Base-by-base conservation (phyloP, 2,113 vertebrate genomes). In the Mellivora capensis region DNA sequence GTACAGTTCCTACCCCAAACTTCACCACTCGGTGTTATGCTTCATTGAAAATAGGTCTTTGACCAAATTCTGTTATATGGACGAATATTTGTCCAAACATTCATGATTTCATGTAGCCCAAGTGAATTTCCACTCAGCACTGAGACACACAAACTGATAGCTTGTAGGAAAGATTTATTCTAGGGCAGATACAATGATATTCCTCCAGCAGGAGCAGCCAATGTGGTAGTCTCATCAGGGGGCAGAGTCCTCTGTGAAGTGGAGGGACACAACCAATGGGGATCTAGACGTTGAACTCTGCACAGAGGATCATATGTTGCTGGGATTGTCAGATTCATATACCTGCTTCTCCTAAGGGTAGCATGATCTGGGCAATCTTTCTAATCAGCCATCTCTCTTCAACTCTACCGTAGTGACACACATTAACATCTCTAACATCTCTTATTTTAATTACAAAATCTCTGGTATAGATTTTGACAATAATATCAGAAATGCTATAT, bases 401-500 rank as follows among this genome's bases (percentile, higher is more conserved):
- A 96, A 84, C 1, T 62, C 2, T 62, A 6, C 42, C 44, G 29
- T 81, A 61, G 72, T 49, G 61, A 93, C 90, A 79, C 29, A 20
- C 39, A 77, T 76, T 93, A 76, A 76, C 42, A 29, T 76, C 23
- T 90, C 20, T 72, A 91, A 72, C 9, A 90, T 72, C 52, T 96
- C 39, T 72, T 21, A 79, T 87, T 52, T 17, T 80, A 95, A 87
- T 67, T 76, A 18, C 47, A 94, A 83, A 93, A 17, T 49, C 42
- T 84, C 17, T 23, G 37, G 6, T 74, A 4, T 74, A 10, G 9
- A 87, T 80, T 97, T 95, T 84, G n/a, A 90, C 87, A 47, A 80
- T 82, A 81, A 52, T 76, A 88, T 54, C 59, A 61, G 17, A 96
- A 94, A 94, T 85, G n/a, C 13, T 87, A 95, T 79, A 42, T 80